Conservation (phyloP, 2,888 invertebrate genomes). For the Schizotus pectinicornis region DNA sequence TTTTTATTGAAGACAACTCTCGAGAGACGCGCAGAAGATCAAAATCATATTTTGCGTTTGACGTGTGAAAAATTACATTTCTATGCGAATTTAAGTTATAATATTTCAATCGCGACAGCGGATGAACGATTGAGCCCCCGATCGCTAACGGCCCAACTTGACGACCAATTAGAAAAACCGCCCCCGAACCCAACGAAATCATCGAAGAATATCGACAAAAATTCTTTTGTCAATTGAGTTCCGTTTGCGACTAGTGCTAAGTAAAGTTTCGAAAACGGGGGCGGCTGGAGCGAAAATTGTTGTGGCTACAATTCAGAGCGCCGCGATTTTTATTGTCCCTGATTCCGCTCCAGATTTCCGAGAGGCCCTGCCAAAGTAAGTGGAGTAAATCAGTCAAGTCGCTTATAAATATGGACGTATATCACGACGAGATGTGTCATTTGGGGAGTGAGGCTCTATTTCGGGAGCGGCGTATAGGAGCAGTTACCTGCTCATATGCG, state of each 20-base stretch:
- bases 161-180: too few relatives aligned
- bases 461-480: background rate
- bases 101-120: slow-evolving; percentile 42
- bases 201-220: background rate
- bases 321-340: slow-evolving; percentile 10
- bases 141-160: too few relatives aligned
- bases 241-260: background rate
- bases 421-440: slow-evolving; percentile 7
- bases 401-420: slow-evolving; percentile 22
- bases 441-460: slow-evolving; percentile 2
- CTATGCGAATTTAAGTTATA: slow-evolving; percentile 51
- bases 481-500: slow-evolving; percentile 43
- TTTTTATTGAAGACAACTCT: slow-evolving; percentile 55
- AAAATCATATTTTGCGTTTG: slow-evolving; percentile 55
- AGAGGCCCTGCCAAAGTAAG: slow-evolving; percentile 14
- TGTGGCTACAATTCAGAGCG: too few relatives aligned
- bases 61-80: slow-evolving; percentile 56
- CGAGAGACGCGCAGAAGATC: slow-evolving; percentile 51
- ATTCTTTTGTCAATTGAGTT: slow-evolving; percentile 6
- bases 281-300: too few relatives aligned
- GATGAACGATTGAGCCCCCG: too few relatives aligned
- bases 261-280: background rate
- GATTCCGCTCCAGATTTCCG: slow-evolving; percentile 10
- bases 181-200: background rate
- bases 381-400: slow-evolving; percentile 21